Evolutionary conservation across 2,888 invertebrate genomes (phyloP), one percentile per base, ranked within the genome.

Genomic region (Candidula unifasciata): DNA sequence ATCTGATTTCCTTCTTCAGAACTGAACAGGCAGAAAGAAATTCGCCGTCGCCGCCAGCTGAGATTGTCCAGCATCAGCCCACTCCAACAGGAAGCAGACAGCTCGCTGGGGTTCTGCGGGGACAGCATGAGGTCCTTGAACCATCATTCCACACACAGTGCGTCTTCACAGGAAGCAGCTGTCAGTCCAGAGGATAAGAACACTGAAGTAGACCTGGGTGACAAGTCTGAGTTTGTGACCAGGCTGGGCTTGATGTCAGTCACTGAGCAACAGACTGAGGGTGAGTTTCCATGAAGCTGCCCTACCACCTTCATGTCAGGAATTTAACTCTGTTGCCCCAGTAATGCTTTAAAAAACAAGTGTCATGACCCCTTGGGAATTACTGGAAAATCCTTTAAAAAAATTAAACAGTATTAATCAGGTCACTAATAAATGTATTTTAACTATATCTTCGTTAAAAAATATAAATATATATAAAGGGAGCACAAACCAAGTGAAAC

Each of bases 1-100:
- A 27, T 27, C 52, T 44, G 2, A 44, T 52, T 27, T 77, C 33
- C 24, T 64, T 33, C 57, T 37, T 77, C 87, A 92, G 93, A 93
- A 73, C 87, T 91, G 21, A 91, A 91, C 83, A 89, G 89, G 88
- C 90, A 91, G 80, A 89, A 89, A 79, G 87, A 89, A 60, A 86
- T 90, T 21, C 89, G 90, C 74, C 89, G 92, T 13, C 88, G 92
- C 33, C 87, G 89, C 76, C 78, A 89, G 80, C 88, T 90, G 86
- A 87, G 90, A n/a, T 91, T 93, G 83, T 86, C 89, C 16, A 91
- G 91, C 84, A 82, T 90, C 8, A 92, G 91, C 85, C 92, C 92
- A 13, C 85, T 92, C n/a, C 86, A 88, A 24, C 81, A 90, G 52
- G 90, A 89, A 54, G 87, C 86, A 54, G 87, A 88, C 54, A 33